Percentiles rank a stretch among this genome's conserved stretches.
Conservation (phyloP, 2,113 vertebrate genomes). For the Amphiprion ocellaris region DNA sequence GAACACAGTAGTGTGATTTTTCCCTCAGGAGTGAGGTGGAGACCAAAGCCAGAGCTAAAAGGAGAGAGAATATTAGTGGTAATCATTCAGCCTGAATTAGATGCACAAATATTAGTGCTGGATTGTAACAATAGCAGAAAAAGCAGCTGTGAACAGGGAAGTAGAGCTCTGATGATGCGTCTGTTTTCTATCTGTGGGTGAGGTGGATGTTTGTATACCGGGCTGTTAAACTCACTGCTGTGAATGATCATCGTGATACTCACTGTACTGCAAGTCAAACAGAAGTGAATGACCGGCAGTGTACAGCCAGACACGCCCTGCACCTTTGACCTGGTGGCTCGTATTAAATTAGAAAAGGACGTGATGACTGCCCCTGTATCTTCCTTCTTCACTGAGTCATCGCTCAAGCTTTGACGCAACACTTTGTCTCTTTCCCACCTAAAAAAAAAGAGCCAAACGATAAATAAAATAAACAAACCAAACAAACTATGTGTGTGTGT, state of each 20-base stretch:
- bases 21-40: background rate
- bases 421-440: background rate
- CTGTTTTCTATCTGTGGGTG: background rate
- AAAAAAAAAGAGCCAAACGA: background rate
- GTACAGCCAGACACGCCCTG: conserved; percentile 42
- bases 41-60: background rate
- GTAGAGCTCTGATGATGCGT: background rate
- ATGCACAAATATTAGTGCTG: background rate
- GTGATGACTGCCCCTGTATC: conserved; percentile 30
- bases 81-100: background rate
- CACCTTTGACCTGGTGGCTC: conserved; percentile 54
- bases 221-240: conserved; percentile 10
- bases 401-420: background rate
- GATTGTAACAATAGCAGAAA: background rate
- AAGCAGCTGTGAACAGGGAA: background rate
- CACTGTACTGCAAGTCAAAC: conserved; percentile 8
- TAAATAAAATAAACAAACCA: no score
- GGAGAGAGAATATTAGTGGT: background rate
- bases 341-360: conserved; percentile 41
- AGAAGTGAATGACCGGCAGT: conserved; percentile 10
- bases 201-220: conserved; percentile 2
- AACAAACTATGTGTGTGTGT: no score
- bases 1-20: background rate
- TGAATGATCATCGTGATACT: conserved; percentile 5
- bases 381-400: conserved; percentile 38